A percentile compares a stretch with the other conserved stretches of the same genome.
phyloP scores from a whole-genome alignment of 2,797 vertebrate genomes.

The Aeoliscus strigatus region DNA sequence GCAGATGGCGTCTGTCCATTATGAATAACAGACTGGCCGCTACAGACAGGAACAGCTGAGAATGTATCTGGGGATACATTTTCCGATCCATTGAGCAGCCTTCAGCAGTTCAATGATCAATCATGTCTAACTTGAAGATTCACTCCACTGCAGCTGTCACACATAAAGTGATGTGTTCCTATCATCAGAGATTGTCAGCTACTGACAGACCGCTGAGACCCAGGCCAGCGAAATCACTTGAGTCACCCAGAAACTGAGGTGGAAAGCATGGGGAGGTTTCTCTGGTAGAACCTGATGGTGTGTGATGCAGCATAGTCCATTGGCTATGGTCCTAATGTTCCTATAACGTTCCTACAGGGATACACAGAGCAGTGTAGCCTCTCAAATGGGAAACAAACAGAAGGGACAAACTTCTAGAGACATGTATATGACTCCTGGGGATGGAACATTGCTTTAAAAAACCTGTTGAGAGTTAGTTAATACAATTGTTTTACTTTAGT shows the following conservation, averaged over 20 bases:
- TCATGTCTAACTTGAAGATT: slow-evolving; percentile 30
- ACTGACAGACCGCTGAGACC: slow-evolving; percentile 3
- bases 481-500: neutral
- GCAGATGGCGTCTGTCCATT: slow-evolving; percentile 56
- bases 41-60: slow-evolving; percentile 60
- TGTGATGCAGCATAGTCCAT: neutral
- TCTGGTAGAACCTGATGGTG: slow-evolving; percentile 12
- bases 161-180: slow-evolving; percentile 1
- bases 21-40: slow-evolving; percentile 49
- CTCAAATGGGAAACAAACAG: too few relatives aligned
- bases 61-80: slow-evolving; percentile 39
- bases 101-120: slow-evolving; percentile 26
- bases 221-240: slow-evolving; percentile 29
- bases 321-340: neutral
- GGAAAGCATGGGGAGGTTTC: slow-evolving; percentile 9
- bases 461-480: too few relatives aligned
- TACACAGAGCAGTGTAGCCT: neutral
- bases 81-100: slow-evolving; percentile 27
- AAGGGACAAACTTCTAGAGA: too few relatives aligned
- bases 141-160: neutral
- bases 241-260: slow-evolving; percentile 6
- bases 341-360: neutral
- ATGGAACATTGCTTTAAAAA: too few relatives aligned
- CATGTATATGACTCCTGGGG: too few relatives aligned
- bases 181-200: slow-evolving; percentile 1